These are phyloP conservation scores for Phocoena sinus DNA, from an alignment of 2,113 vertebrate genomes.

Conservation along the genomic window DNA sequence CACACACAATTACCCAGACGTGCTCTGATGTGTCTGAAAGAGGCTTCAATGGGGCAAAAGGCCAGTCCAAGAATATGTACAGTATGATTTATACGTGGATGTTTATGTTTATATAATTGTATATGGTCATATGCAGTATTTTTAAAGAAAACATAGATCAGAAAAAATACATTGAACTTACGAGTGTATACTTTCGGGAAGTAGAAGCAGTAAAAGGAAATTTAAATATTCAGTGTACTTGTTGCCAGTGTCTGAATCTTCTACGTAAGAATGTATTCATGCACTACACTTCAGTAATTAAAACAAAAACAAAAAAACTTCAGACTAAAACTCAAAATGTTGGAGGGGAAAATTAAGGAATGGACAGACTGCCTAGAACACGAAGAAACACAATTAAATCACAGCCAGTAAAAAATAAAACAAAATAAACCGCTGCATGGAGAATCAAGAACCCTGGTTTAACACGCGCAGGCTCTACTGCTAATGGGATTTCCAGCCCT, in stretches of 20 bases:
- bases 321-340: constrained; percentile 21
- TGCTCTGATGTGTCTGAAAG: too few species aligned
- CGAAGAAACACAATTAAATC: background rate
- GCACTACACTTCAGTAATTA: background rate
- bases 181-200: background rate
- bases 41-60: background rate
- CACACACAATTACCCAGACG: background rate
- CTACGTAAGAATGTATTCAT: background rate
- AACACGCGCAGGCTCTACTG: background rate
- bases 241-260: background rate
- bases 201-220: background rate
- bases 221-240: background rate
- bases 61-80: accelerated
- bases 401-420: background rate
- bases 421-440: background rate
- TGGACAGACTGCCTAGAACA: background rate
- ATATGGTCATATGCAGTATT: background rate
- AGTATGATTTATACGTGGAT: accelerated
- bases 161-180: background rate
- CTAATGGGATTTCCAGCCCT: background rate
- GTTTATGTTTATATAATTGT: background rate
- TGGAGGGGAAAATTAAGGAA: background rate
- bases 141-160: background rate
- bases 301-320: background rate
- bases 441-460: background rate